These are phyloP conservation scores for Pogonocherus hispidulus DNA, from an alignment of 2,888 invertebrate species.

Conservation along the genomic window DNA sequence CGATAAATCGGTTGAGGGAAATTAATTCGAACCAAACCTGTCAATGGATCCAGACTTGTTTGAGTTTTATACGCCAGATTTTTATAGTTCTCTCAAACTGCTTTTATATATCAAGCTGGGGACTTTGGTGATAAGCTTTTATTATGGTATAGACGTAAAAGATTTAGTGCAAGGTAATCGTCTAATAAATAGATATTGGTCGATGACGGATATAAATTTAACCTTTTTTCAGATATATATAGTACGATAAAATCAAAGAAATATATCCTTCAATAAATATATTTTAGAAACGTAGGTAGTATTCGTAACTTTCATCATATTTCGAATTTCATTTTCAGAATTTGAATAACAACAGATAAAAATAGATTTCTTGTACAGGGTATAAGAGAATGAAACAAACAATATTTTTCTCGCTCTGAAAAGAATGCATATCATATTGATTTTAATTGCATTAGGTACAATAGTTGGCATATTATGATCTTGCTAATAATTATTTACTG, in stretches of 20 bases:
- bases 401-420: too few species aligned
- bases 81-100: not conserved
- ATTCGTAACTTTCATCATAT: too few species aligned
- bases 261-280: too few species aligned
- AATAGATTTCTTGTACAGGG: too few species aligned
- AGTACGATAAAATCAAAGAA: not conserved
- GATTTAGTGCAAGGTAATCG: not conserved
- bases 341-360: too few species aligned
- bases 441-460: too few species aligned
- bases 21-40: slow-evolving; percentile 21
- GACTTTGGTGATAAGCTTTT: not conserved
- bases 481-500: too few species aligned
- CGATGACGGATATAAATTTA: not conserved
- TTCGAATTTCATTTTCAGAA: too few species aligned
- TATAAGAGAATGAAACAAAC: too few species aligned
- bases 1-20: slow-evolving; percentile 41
- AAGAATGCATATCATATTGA: too few species aligned
- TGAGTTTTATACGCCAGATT: not conserved
- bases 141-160: not conserved
- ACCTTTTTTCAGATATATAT: not conserved
- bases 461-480: too few species aligned
- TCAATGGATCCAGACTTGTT: slow-evolving; percentile 9
- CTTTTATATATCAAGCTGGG: not conserved
- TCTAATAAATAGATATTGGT: not conserved
- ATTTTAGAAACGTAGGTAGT: too few species aligned